Conservation (phyloP, 2,113 vertebrate species). For the Phylloscopus whistleri region DNA sequence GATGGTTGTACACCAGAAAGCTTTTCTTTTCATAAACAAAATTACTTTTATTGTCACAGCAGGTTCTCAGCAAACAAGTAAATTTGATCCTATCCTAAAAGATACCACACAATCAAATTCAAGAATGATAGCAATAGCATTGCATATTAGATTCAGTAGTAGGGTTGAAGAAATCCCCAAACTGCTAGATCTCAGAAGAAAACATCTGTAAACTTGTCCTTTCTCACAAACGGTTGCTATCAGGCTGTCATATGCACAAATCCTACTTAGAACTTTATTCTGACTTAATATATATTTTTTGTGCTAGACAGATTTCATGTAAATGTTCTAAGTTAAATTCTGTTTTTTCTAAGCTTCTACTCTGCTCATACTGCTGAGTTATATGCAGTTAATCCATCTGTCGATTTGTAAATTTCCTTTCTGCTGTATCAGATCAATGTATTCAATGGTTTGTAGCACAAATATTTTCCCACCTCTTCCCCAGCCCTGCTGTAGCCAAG, state of each 20-base stretch:
- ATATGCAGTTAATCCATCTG: not conserved
- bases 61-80: not conserved
- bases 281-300: not conserved
- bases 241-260: not conserved
- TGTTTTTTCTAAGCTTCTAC: not conserved
- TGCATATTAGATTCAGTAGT: not conserved
- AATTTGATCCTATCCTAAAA: not conserved
- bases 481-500: not conserved
- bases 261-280: not conserved
- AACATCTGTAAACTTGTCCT: not conserved
- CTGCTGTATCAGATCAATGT: not conserved
- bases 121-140: not conserved
- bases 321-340: not conserved
- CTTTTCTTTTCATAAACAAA: not conserved
- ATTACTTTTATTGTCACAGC: not conserved
- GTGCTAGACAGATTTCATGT: not conserved
- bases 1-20: not conserved
- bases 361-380: not conserved
- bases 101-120: not conserved
- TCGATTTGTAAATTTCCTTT: not conserved
- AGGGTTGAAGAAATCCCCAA: not conserved
- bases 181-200: not conserved
- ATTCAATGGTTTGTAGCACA: not conserved
- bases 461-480: not conserved
- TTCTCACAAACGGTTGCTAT: not conserved